A percentile compares a stretch with the other conserved stretches of the same genome.
These are phyloP conservation scores for Brachyhypopomus occidentalis DNA, from an alignment of 2,113 vertebrate genomes.

Conservation along the genomic window DNA sequence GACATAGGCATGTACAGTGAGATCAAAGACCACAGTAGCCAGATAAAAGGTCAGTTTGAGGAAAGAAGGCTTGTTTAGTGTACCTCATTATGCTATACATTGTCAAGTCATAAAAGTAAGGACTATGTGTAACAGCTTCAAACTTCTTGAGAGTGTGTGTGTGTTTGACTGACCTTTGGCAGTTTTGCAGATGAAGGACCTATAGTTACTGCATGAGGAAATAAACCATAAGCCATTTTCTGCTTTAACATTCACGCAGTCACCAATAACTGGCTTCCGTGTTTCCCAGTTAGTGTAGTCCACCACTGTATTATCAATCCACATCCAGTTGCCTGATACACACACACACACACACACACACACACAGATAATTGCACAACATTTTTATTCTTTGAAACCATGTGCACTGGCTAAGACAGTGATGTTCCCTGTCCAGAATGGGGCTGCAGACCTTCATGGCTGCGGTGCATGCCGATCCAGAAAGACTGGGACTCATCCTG, in stretches of 20 bases:
- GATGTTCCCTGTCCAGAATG: too few relatives aligned
- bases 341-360: constrained; percentile 3
- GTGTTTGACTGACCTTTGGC: constrained; percentile 77
- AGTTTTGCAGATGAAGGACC: constrained; percentile 88
- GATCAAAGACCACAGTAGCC: neutral
- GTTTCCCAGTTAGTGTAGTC: constrained; percentile 90
- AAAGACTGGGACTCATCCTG: constrained; percentile 77
- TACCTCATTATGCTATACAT: too few relatives aligned
- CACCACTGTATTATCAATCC: constrained; percentile 82
- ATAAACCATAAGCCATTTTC: constrained; percentile 82
- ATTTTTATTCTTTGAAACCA: neutral
- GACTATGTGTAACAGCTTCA: neutral
- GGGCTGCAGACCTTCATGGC: constrained; percentile 77
- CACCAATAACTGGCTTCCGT: constrained; percentile 71
- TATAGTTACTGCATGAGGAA: constrained; percentile 78
- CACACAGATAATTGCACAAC: neutral
- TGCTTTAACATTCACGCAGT: constrained; percentile 82
- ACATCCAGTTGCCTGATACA: constrained; percentile 82
- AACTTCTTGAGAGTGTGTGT: neutral
- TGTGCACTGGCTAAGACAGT: too few relatives aligned
- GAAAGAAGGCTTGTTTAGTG: too few relatives aligned
- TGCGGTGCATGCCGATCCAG: constrained; percentile 91
- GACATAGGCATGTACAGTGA: neutral
- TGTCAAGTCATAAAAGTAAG: too few relatives aligned
- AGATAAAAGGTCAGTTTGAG: too few relatives aligned